These are phyloP conservation scores for Mesembrinibis cayennensis DNA, from an alignment of 2,113 vertebrate species.

Conservation along the genomic window DNA sequence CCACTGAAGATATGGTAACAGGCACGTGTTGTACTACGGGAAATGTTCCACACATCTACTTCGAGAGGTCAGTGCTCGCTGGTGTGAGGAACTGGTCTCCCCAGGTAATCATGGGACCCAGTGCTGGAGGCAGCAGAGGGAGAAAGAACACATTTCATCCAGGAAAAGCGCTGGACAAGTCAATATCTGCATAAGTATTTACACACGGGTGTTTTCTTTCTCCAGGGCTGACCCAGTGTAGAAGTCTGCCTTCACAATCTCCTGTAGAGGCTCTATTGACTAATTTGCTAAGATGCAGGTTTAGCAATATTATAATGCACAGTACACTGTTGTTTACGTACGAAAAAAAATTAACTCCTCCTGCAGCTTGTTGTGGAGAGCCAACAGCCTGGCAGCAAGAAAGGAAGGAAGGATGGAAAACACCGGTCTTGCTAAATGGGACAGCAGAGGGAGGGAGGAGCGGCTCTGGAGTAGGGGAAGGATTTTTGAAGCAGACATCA, in stretches of 20 bases:
- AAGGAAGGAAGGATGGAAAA: background rate
- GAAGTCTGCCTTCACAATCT: background rate
- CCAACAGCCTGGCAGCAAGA: background rate
- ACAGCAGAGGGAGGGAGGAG: background rate
- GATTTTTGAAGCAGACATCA: background rate
- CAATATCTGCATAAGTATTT: background rate
- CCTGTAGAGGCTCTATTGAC: background rate
- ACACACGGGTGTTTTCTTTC: background rate
- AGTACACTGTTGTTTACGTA: background rate
- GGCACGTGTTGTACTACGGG: rapidly evolving
- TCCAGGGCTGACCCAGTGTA: background rate
- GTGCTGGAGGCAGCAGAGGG: background rate
- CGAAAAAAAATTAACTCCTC: background rate
- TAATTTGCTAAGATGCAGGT: background rate
- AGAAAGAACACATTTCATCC: background rate
- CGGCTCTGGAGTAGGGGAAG: background rate
- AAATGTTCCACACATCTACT: rapidly evolving
- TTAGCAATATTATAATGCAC: background rate
- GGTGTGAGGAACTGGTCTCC: background rate
- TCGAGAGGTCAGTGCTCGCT: rapidly evolving
- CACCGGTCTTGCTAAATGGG: background rate
- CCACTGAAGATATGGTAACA: rapidly evolving
- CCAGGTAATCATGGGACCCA: background rate
- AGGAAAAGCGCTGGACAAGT: background rate
- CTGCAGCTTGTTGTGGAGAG: rapidly evolving